Conservation (phyloP, 2,113 vertebrate genomes). For the Turnix velox region DNA sequence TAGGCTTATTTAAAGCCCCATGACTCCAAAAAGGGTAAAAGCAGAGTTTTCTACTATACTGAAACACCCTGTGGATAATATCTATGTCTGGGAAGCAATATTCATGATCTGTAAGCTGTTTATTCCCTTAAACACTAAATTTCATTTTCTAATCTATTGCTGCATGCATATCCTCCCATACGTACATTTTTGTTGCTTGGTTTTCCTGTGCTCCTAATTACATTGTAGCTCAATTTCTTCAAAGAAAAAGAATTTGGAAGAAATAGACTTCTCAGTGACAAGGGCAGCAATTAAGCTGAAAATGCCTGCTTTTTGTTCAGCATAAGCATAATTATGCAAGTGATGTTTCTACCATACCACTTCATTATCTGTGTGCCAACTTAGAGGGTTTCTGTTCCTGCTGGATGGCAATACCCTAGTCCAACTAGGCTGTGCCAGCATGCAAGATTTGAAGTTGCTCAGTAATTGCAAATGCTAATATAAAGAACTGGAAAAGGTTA, state of each 20-base stretch:
- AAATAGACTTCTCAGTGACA: background rate
- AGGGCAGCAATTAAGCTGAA: conserved; percentile 6
- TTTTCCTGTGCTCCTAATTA: background rate
- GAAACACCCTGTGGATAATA: background rate
- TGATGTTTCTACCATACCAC: background rate
- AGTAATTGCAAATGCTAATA: background rate
- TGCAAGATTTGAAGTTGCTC: background rate
- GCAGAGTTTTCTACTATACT: background rate
- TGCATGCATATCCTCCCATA: background rate
- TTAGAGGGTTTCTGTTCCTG: background rate
- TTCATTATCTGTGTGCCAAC: background rate
- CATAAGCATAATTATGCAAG: conserved; percentile 3
- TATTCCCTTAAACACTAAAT: background rate
- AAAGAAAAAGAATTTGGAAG: background rate
- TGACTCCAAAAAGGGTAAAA: background rate
- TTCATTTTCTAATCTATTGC: background rate
- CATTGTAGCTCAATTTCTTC: background rate
- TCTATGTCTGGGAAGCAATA: background rate
- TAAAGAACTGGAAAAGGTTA: background rate
- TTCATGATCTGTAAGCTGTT: background rate
- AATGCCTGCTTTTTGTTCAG: background rate
- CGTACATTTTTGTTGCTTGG: background rate
- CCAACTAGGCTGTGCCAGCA: background rate
- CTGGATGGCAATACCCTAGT: background rate
- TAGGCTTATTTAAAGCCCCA: background rate